These are phyloP conservation scores for Panzeria rudis DNA, from an alignment of 2,888 invertebrate genomes.

Conservation along the genomic window DNA sequence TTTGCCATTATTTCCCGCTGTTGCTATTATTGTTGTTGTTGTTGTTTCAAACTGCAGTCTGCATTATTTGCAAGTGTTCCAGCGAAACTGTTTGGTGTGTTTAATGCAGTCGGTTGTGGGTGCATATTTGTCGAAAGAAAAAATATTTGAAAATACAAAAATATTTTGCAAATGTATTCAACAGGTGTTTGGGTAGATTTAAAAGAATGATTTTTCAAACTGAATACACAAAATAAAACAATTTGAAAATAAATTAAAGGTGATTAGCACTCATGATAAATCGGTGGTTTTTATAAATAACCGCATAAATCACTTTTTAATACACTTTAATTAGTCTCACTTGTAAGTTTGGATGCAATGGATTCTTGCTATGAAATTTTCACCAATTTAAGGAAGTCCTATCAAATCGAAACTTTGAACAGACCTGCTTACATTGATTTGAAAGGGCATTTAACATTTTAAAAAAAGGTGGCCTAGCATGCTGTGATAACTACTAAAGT, in stretches of 20 bases:
- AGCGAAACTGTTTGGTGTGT: constrained; percentile 6
- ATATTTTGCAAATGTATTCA: constrained; percentile 59
- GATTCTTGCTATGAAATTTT: no score
- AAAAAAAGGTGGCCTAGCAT: no score
- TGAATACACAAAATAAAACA: constrained; percentile 21
- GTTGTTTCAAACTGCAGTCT: constrained; percentile 24
- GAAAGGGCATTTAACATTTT: no score
- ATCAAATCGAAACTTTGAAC: no score
- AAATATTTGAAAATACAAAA: constrained; percentile 56
- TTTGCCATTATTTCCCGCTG: constrained; percentile 36
- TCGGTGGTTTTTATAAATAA: neutral
- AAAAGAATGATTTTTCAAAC: constrained; percentile 64
- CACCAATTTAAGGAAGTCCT: neutral
- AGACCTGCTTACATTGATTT: no score
- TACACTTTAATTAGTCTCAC: no score
- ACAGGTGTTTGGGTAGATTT: constrained; percentile 69
- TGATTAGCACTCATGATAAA: constrained; percentile 71
- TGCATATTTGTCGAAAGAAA: constrained; percentile 70
- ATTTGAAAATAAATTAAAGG: constrained; percentile 49
- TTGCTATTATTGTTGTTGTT: neutral
- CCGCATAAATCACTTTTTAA: neutral
- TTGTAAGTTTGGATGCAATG: neutral
- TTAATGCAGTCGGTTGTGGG: constrained; percentile 54
- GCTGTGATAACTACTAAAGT: no score
- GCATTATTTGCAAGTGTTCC: constrained; percentile 56